Evolutionary conservation across 35 echinoderm and acorn worm species (phyloP).

Genomic region (Chiridota heheva): DNA sequence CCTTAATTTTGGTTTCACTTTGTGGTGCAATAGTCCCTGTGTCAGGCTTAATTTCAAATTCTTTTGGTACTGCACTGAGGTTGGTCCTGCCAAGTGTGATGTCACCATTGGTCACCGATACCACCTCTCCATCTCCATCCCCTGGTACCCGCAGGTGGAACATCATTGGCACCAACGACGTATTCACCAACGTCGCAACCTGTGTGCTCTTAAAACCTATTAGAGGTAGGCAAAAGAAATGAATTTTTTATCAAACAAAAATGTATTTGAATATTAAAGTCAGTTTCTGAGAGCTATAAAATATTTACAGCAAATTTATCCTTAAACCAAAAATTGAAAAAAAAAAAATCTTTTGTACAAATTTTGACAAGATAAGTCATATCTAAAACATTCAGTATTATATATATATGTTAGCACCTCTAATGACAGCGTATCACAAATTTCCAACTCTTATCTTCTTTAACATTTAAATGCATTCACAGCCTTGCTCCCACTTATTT

Average conservation of each 20-base stretch:
- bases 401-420: too few species aligned
- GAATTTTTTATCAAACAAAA: not conserved
- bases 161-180: conserved; percentile 91
- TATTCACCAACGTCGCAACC: conserved; percentile 80
- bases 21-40: conserved; percentile 78
- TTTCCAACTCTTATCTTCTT: too few species aligned
- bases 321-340: too few species aligned
- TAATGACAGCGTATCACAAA: too few species aligned
- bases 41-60: conserved; percentile 81
- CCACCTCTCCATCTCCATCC: conserved; percentile 70
- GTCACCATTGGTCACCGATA: conserved; percentile 86
- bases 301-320: too few species aligned
- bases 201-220: conserved; percentile 93
- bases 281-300: too few species aligned
- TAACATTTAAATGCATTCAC: too few species aligned
- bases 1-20: conserved; percentile 94
- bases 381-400: too few species aligned
- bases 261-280: not conserved
- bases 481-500: too few species aligned
- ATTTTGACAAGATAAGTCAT: too few species aligned
- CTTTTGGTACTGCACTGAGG: conserved; percentile 55
- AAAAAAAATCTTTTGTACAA: too few species aligned
- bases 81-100: conserved; percentile 75
- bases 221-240: not conserved
- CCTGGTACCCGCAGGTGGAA: conserved; percentile 80